phyloP scores from a whole-genome alignment of 1,140 invertebrate species.

The Gerris buenoi region DNA sequence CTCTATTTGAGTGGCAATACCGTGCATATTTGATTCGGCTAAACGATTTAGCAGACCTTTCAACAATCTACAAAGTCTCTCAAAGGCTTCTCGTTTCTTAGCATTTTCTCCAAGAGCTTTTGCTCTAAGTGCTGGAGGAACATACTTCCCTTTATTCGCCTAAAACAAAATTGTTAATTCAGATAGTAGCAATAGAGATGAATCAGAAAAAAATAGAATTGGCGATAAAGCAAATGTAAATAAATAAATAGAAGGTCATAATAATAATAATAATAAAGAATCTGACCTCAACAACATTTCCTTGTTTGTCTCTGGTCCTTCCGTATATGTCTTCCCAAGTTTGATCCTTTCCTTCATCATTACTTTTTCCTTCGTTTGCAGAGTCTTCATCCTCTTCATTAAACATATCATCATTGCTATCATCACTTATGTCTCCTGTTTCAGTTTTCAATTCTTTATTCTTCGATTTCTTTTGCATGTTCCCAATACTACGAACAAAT shows the following conservation, averaged over 20 bases:
- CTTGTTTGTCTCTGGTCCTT: slow-evolving; percentile 58
- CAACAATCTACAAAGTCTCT: slow-evolving; percentile 54
- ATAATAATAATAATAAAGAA: slow-evolving; percentile 10
- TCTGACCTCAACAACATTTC: slow-evolving; percentile 47
- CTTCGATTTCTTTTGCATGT: no score
- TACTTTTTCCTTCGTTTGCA: slow-evolving; percentile 27
- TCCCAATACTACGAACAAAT: no score
- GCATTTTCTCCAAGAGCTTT: slow-evolving; percentile 29
- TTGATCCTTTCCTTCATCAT: slow-evolving; percentile 18
- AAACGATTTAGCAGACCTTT: slow-evolving; percentile 80
- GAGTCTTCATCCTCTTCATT: slow-evolving; percentile 23
- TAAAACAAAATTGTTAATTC: no score
- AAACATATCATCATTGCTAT: slow-evolving; percentile 26
- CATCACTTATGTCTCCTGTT: no score
- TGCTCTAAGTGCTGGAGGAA: slow-evolving; percentile 63
- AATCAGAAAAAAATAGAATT: no score
- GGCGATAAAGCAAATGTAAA: no score
- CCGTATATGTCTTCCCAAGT: slow-evolving; percentile 90
- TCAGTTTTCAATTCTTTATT: no score
- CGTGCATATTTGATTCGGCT: slow-evolving; percentile 73
- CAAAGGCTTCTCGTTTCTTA: slow-evolving; percentile 38
- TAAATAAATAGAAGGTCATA: background rate
- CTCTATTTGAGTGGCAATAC: slow-evolving; percentile 57
- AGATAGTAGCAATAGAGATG: no score
- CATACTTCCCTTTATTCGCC: slow-evolving; percentile 46